These are phyloP conservation scores for Ammospiza maritima DNA, from an alignment of 2,797 vertebrate species.

Conservation along the genomic window DNA sequence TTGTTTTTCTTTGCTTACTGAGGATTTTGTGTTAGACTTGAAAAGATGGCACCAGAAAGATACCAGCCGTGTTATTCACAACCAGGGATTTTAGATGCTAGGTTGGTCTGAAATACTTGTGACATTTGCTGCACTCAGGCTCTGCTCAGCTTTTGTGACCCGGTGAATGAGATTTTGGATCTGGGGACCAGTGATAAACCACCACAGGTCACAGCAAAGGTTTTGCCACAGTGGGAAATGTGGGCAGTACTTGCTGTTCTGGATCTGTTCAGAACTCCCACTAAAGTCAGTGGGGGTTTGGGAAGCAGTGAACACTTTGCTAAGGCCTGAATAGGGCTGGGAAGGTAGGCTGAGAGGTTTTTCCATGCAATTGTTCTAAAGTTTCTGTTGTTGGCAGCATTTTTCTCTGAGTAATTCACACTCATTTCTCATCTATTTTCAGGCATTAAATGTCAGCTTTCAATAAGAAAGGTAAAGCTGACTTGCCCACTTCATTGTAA, in stretches of 20 bases:
- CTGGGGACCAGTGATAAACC: not conserved
- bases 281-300: not conserved
- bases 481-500: not conserved
- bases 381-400: not conserved
- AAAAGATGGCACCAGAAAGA: not conserved
- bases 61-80: not conserved
- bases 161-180: not conserved
- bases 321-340: not conserved
- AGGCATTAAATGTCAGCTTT: slow-evolving; percentile 32
- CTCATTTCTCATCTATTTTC: slow-evolving; percentile 28
- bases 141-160: not conserved
- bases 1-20: not conserved
- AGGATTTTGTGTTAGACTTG: not conserved
- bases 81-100: not conserved
- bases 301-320: not conserved
- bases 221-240: not conserved
- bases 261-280: not conserved
- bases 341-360: not conserved
- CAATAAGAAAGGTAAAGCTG: slow-evolving; percentile 6
- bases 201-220: not conserved
- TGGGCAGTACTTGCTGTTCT: not conserved
- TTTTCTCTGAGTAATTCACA: slow-evolving; percentile 37
- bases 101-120: not conserved
- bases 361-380: not conserved
- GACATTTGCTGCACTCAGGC: not conserved